Evolutionary conservation across 2,113 vertebrate genomes (phyloP), one percentile per base, ranked within the genome.

Genomic region (Collichthys lucidus): DNA sequence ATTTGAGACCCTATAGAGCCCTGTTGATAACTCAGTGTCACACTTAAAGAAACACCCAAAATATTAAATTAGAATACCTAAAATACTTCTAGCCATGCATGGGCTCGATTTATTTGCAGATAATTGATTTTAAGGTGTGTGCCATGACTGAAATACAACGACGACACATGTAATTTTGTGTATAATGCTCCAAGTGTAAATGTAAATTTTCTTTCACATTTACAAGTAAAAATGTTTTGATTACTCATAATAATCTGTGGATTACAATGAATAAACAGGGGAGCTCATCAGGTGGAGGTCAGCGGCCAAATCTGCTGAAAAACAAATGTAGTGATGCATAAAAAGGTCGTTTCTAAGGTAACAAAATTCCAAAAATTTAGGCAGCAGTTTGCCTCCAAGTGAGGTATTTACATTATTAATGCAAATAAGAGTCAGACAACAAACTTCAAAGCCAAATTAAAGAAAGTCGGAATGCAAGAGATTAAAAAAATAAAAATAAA

Each of bases 401-500:
- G 19, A 46, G 24, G 42, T 56, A 9, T 31, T 68, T 40, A 24
- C 52, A 70, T 64, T 16, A 62, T 64, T 9, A 49, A 63, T 69
- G 52, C 42, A 77, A 69, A 46, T 64, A 64, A 42, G 6, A 53
- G 26, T 29, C 26, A 61, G 22, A 26, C 42, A 75, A 47, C 6
- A 40, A 81, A 57, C 60, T 55, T 59, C 20, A 71, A 74, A 77
- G 60, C 22, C 42, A 75, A 82, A 31, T 63, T 14, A 11, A 16
- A 40, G 60, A 70, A 62, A 24, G 14, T 20, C n/a, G 2, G 7
- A 29, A 40, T 26, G 10, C 12, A 14, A 72, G 19, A 57, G 49
- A 72, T 22, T 14, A 29, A 31, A 35, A 74, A 44, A 40, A 40
- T 35, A 35, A 8, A 40, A 81, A 69, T 12, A 44, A 35, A 66